Evolutionary conservation across 2,113 vertebrate species (phyloP).

Genomic region (Electrona antarctica): DNA sequence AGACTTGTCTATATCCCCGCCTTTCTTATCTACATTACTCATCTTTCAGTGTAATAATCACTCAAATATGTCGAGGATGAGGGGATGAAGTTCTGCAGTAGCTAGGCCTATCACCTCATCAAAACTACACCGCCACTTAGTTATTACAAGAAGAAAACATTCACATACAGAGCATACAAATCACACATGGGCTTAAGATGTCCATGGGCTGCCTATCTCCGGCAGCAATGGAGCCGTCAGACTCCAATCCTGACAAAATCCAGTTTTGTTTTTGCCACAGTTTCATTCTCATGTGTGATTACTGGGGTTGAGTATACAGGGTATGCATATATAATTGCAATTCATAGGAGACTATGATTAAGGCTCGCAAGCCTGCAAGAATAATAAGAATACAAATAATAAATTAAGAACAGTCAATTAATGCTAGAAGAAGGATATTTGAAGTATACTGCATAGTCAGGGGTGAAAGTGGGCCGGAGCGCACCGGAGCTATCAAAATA

Average conservation of each 20-base stretch:
- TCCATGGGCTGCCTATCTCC: background rate
- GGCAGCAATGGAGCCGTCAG: background rate
- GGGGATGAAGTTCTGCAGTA: no score
- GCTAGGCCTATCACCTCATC: no score
- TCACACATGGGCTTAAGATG: background rate
- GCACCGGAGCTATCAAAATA: no score
- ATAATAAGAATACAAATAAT: constrained; percentile 10
- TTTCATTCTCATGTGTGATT: constrained; percentile 20
- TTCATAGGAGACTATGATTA: constrained; percentile 9
- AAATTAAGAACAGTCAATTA: constrained; percentile 23
- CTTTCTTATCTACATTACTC: no score
- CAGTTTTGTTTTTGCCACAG: constrained; percentile 51
- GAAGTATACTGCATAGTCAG: constrained; percentile 19
- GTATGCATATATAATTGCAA: background rate
- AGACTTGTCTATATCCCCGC: no score
- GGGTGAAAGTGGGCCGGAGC: no score
- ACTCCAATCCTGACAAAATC: constrained; percentile 40
- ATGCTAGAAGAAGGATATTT: constrained; percentile 24
- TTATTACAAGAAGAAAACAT: no score
- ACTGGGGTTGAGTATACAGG: background rate
- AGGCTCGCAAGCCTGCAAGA: background rate
- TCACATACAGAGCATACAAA: no score
- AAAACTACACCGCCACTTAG: no score
- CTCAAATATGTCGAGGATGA: no score
- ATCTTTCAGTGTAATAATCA: no score